phyloP scores from a whole-genome alignment of 1,140 invertebrate species.

The Macrobrachium nipponense region DNA sequence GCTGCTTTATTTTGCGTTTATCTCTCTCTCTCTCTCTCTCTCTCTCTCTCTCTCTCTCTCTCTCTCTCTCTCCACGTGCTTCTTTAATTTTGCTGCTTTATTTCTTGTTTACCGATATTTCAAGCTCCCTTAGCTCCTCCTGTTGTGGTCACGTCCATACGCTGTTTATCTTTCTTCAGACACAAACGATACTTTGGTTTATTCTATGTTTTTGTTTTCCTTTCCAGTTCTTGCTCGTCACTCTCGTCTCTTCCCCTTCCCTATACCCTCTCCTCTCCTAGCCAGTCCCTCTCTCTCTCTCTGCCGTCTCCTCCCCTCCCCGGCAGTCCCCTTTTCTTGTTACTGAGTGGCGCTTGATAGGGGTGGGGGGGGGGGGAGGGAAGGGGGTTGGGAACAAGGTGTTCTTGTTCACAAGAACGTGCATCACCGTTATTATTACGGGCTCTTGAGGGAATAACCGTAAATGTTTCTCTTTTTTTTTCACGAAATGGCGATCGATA shows the following conservation, averaged over 20 bases:
- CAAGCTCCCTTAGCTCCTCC: background rate
- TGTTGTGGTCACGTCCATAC: background rate
- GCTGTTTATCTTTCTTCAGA: background rate
- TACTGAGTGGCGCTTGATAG: background rate
- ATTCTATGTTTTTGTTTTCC: background rate
- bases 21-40: background rate
- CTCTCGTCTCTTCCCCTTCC: background rate
- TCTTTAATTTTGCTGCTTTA: no score
- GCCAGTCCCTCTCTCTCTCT: slow-evolving; percentile 1
- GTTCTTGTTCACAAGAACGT: no score
- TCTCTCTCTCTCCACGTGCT: no score
- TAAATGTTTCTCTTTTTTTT: no score
- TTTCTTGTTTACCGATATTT: no score
- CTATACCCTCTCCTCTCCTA: background rate
- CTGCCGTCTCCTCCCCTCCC: no score
- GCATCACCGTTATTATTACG: no score
- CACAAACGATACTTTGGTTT: background rate
- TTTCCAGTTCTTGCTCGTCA: background rate
- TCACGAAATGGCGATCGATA: no score
- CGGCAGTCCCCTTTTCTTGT: background rate
- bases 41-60: background rate
- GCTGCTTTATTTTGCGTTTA: no score
- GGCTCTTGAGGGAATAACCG: no score
- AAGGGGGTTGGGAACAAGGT: no score
- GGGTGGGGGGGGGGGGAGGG: no score